These are phyloP conservation scores for Pectinophora gossypiella DNA, from an alignment of 1,140 invertebrate genomes.

Conservation along the genomic window DNA sequence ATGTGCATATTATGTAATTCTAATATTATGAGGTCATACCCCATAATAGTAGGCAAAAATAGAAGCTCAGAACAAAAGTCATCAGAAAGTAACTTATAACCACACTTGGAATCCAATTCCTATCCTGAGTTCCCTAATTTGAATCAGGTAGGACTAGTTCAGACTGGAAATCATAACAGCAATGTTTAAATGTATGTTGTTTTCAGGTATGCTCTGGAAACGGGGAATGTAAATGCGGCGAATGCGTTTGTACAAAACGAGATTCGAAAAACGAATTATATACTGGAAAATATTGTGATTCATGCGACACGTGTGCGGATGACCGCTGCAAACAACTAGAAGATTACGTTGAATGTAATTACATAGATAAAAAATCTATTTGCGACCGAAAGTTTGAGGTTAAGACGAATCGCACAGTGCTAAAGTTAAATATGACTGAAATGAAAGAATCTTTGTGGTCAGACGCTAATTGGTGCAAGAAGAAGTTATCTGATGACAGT, in stretches of 20 bases:
- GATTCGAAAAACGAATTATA: constrained; percentile 69
- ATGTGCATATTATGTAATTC: no score
- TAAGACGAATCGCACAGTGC: constrained; percentile 47
- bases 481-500: constrained; percentile 28
- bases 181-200: background rate
- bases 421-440: constrained; percentile 34
- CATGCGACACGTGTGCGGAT: constrained; percentile 72
- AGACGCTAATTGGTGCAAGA: constrained; percentile 37
- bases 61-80: no score
- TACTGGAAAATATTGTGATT: constrained; percentile 81
- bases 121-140: no score
- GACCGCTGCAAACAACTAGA: constrained; percentile 84
- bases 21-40: no score
- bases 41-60: no score
- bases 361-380: constrained; percentile 59
- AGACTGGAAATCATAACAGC: no score
- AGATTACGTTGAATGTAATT: constrained; percentile 81
- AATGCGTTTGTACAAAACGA: constrained; percentile 77
- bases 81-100: no score
- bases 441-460: constrained; percentile 25
- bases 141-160: no score
- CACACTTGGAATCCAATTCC: no score
- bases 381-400: constrained; percentile 76
- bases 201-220: constrained; percentile 78
- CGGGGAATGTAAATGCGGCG: constrained; percentile 80